phyloP scores from a whole-genome alignment of 2,888 invertebrate genomes.

The Noctua janthe region DNA sequence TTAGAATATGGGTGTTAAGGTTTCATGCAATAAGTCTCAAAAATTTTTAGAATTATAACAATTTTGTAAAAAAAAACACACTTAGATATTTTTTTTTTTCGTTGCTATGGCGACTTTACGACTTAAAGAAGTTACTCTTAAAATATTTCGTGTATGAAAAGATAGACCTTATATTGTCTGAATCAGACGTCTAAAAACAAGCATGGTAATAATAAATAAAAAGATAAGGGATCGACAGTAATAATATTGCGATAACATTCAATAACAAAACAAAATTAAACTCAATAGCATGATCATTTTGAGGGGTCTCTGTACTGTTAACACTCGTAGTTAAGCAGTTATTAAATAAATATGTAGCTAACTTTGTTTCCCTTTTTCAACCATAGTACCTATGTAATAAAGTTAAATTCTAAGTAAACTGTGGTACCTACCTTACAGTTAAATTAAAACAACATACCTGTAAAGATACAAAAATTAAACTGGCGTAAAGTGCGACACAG shows the following conservation, averaged over 20 bases:
- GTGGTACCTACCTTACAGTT: background rate
- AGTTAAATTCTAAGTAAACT: background rate
- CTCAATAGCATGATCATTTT: background rate
- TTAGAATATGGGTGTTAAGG: no score
- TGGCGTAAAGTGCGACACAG: background rate
- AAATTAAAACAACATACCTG: conserved; percentile 14
- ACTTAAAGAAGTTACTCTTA: no score
- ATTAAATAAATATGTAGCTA: background rate
- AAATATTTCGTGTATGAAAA: no score
- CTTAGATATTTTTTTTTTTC: no score
- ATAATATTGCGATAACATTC: background rate
- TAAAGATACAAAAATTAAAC: background rate
- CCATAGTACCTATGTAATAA: background rate
- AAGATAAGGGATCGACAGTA: background rate
- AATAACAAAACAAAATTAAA: conserved; percentile 2
- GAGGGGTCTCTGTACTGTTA: background rate
- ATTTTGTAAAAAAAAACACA: no score
- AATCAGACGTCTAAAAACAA: background rate
- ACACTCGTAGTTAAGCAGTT: background rate
- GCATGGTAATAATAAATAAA: background rate
- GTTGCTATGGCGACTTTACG: no score
- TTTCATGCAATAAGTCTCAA: no score
- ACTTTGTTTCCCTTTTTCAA: background rate
- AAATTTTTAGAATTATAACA: no score
- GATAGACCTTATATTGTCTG: background rate